Conservation (phyloP, 1,140 invertebrate species). For the Drosophila ananassae region DNA sequence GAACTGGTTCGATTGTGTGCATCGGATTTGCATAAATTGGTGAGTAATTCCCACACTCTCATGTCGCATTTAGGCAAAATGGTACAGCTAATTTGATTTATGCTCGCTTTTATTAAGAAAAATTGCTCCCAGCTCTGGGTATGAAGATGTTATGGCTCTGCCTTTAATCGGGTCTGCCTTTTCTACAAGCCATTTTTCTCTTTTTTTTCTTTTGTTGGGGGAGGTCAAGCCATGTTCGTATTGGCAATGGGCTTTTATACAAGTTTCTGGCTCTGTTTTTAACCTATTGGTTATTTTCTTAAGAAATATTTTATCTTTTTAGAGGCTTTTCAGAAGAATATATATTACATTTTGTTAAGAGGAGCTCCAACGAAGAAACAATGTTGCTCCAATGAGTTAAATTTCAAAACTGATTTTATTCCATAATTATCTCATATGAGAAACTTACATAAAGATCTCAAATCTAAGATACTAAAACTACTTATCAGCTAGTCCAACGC, state of each 20-base stretch:
- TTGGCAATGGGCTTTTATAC: neutral
- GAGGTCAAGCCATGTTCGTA: neutral
- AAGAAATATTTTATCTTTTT: neutral
- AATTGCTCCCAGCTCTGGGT: conserved; percentile 18
- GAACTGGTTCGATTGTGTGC: conserved; percentile 24
- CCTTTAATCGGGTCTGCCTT: neutral
- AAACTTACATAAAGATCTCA: too few species aligned
- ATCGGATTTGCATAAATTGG: conserved; percentile 73
- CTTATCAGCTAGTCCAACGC: too few species aligned
- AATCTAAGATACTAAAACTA: too few species aligned
- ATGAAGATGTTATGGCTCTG: conserved; percentile 44
- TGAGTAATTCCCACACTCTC: conserved; percentile 77
- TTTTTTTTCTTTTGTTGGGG: neutral
- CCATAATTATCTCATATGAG: too few species aligned
- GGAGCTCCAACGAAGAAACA: too few species aligned
- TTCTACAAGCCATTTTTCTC: neutral
- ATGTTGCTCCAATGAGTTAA: too few species aligned
- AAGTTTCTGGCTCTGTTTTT: too few species aligned
- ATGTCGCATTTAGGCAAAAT: conserved; percentile 75
- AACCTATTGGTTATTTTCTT: too few species aligned
- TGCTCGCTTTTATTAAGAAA: conserved; percentile 67
- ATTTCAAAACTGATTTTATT: too few species aligned
- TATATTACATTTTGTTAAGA: too few species aligned
- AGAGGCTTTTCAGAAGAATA: neutral
- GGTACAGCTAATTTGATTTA: conserved; percentile 77